Conservation (phyloP, 64 coral and sea anemone species). For the Montipora efflorescens region DNA sequence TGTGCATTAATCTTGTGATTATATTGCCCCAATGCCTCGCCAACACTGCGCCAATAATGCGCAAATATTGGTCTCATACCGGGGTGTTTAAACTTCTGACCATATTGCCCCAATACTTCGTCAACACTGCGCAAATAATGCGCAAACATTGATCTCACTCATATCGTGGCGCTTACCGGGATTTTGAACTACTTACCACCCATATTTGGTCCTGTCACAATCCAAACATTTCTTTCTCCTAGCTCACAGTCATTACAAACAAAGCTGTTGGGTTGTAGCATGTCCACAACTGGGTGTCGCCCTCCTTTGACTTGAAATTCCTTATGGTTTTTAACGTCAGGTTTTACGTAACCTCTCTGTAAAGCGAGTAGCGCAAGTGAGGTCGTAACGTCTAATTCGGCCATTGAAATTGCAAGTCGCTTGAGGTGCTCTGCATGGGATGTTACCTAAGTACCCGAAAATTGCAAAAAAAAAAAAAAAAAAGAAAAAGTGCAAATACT, state of each 20-base stretch:
- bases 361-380: constrained; percentile 77
- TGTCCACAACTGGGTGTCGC: constrained; percentile 86
- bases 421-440: constrained; percentile 69
- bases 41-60: too few relatives aligned
- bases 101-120: too few relatives aligned
- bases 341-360: constrained; percentile 73
- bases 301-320: constrained; percentile 75
- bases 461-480: too few relatives aligned
- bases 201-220: constrained; percentile 91
- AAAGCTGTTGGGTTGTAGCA: constrained; percentile 89
- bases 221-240: constrained; percentile 82
- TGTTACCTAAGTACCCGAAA: constrained; percentile 42
- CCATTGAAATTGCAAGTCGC: constrained; percentile 67
- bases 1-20: too few relatives aligned
- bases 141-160: too few relatives aligned
- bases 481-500: too few relatives aligned
- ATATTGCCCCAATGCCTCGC: too few relatives aligned
- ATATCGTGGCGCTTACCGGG: not conserved
- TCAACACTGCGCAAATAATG: too few relatives aligned
- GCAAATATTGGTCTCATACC: too few relatives aligned
- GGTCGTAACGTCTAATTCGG: constrained; percentile 80
- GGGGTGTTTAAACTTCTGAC: too few relatives aligned
- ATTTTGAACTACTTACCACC: constrained; percentile 64
- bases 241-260: constrained; percentile 82
- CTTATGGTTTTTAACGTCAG: constrained; percentile 54